Evolutionary conservation across 2,113 vertebrate genomes (phyloP), one percentile per base, ranked within the genome.

Genomic region (Asarcornis scutulata): DNA sequence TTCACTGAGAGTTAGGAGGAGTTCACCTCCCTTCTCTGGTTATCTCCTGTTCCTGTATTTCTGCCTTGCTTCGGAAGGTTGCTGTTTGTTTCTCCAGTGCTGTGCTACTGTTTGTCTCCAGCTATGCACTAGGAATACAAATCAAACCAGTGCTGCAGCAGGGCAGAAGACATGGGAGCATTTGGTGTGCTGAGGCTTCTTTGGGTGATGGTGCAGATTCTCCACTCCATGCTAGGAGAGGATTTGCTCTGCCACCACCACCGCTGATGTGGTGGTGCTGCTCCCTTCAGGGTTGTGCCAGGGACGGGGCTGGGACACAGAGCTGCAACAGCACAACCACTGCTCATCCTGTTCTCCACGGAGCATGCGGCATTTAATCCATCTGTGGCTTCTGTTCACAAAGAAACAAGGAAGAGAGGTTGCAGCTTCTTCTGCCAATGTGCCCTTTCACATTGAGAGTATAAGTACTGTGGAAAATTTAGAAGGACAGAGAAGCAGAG

Each of bases 61-160:
- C 85, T 89, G 63, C 44, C 68, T 83, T 90, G 83, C 90, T 89
- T 60, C 32, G 6, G 83, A 46, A 94, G 55, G 79, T 68, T 77
- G 62, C 82, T 88, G 40, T 42, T 90, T 66, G 46, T 52, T 81
- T 95, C 91, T 88, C 83, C 88, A 32, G 63, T 13, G 42, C 59
- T 66, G 64, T 81, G 77, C 69, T 84, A 50, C 27, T 58, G 64
- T 52, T 75, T 56, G 32, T 74, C 86, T 95, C 75, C 94, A 74
- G 92, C 90, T 95, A 72, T 91, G 94, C 76, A 32, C 46, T 32
- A 95, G 79, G 96, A 95, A 93, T 94, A 91, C 68, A 81, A 88
- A 93, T 88, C 64, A 83, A 27, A 25, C 46, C 67, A 77, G 60
- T 63, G 83, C 83, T 3, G 25, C 72, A 90, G 86, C 75, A 91